Percentiles rank a stretch among this genome's conserved stretches.
Evolutionary conservation across 2,888 invertebrate species (phyloP).

Genomic region (Halictus ligatus): DNA sequence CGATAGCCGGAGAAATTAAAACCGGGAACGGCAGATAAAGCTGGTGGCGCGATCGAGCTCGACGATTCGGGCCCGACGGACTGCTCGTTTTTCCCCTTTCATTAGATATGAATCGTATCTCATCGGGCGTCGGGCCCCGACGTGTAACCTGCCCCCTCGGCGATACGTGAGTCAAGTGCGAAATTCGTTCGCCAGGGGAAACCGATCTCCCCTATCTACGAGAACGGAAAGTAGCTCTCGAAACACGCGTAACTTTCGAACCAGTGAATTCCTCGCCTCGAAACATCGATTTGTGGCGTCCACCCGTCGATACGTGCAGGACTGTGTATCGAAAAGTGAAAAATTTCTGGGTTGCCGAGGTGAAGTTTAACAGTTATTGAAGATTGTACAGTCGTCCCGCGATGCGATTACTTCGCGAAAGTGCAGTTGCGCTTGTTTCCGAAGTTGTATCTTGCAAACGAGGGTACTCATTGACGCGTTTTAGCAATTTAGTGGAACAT

Average conservation of each 20-base stretch:
- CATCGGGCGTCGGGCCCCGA: conserved; percentile 16
- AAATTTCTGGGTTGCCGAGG: too few relatives aligned
- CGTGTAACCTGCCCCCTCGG: conserved; percentile 16
- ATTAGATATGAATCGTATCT: conserved; percentile 26
- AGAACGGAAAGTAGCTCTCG: too few relatives aligned
- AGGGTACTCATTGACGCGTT: not conserved
- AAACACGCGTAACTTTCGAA: too few relatives aligned
- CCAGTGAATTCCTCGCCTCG: too few relatives aligned
- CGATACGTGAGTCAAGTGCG: not conserved
- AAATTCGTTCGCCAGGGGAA: conserved; percentile 16
- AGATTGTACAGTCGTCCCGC: too few relatives aligned
- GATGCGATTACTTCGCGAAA: too few relatives aligned
- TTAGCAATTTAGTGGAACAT: not conserved
- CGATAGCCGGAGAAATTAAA: conserved; percentile 38
- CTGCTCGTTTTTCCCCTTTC: not conserved
- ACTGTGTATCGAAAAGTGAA: too few relatives aligned
- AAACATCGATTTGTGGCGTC: too few relatives aligned
- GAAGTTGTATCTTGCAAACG: not conserved
- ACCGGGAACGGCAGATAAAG: conserved; percentile 26
- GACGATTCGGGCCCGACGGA: not conserved
- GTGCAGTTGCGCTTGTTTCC: not conserved
- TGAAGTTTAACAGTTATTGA: too few relatives aligned
- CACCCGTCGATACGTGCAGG: fast-evolving
- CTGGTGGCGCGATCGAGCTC: conserved; percentile 22
- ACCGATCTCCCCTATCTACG: too few relatives aligned